These are phyloP conservation scores for Terebella lapidaria DNA, from an alignment of 2,888 invertebrate species.

Conservation along the genomic window DNA sequence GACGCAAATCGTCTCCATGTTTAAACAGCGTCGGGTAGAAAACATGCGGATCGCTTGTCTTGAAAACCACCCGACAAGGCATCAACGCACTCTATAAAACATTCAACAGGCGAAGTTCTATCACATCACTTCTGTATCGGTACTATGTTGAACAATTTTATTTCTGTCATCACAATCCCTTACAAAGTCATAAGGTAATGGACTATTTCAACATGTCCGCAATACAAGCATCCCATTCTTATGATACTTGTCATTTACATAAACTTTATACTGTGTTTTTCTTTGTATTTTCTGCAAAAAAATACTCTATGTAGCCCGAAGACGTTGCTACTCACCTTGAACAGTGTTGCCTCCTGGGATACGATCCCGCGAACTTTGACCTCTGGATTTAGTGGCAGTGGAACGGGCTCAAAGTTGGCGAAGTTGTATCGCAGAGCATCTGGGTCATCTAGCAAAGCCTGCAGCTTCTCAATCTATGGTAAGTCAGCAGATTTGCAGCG, in stretches of 20 bases:
- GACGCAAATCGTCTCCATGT: slow-evolving; percentile 92
- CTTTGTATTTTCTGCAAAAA: too few relatives aligned
- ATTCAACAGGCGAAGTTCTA: background rate
- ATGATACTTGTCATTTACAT: too few relatives aligned
- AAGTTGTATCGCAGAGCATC: slow-evolving; percentile 62
- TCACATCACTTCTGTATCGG: background rate
- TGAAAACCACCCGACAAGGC: slow-evolving; percentile 87
- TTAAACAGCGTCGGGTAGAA: slow-evolving; percentile 96
- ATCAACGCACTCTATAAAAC: slow-evolving; percentile 73
- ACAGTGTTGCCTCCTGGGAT: slow-evolving; percentile 77
- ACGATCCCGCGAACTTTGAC: slow-evolving; percentile 78
- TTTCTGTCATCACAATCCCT: too few relatives aligned
- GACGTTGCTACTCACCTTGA: slow-evolving; percentile 72
- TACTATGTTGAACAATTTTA: too few relatives aligned
- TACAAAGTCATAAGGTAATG: too few relatives aligned
- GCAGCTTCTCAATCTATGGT: slow-evolving; percentile 73
- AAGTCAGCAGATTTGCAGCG: too few relatives aligned
- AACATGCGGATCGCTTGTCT: slow-evolving; percentile 63
- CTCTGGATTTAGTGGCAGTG: slow-evolving; percentile 90
- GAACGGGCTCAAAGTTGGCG: slow-evolving; percentile 82
- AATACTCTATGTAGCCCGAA: too few relatives aligned
- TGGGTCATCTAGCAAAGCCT: slow-evolving; percentile 66
- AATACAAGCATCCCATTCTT: too few relatives aligned
- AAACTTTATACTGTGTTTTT: too few relatives aligned
- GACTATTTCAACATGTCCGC: too few relatives aligned